These are phyloP conservation scores for Drosophila micromelanica DNA, from an alignment of 1,140 invertebrate species.

Conservation along the genomic window DNA sequence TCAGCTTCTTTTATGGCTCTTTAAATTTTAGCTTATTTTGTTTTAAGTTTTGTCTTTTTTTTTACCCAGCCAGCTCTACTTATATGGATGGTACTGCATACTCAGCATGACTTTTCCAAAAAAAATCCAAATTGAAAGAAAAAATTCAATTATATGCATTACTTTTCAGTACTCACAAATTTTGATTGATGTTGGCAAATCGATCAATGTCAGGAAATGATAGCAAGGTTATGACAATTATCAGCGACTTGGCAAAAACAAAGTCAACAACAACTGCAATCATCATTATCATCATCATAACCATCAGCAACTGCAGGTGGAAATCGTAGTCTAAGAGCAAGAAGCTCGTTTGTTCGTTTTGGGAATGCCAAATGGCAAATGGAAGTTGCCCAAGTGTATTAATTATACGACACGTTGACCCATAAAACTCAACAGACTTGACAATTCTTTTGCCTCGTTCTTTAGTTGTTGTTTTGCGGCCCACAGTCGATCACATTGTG, in stretches of 20 bases:
- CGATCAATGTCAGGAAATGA: constrained; percentile 82
- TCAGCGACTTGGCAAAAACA: constrained; percentile 41
- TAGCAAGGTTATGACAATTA: constrained; percentile 80
- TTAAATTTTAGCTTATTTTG: background rate
- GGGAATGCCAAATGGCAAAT: constrained; percentile 65
- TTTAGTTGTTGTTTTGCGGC: constrained; percentile 19
- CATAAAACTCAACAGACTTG: constrained; percentile 59
- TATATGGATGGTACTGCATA: constrained; percentile 29
- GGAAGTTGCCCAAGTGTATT: constrained; percentile 80
- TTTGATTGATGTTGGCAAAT: constrained; percentile 63
- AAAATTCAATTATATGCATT: constrained; percentile 64
- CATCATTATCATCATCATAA: constrained; percentile 32
- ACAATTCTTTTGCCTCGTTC: constrained; percentile 60
- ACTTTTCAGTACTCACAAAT: constrained; percentile 25
- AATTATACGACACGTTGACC: constrained; percentile 81
- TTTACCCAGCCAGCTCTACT: background rate
- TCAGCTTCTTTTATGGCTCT: background rate
- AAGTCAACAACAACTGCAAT: constrained; percentile 25
- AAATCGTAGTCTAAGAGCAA: background rate
- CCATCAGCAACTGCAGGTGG: constrained; percentile 45
- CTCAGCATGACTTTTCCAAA: constrained; percentile 70
- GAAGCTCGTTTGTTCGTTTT: constrained; percentile 8
- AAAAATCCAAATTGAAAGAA: constrained; percentile 33
- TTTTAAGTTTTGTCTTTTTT: background rate
- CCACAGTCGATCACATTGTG: constrained; percentile 45